phyloP scores from a whole-genome alignment of 2,888 invertebrate genomes.

The Tetropium fuscum region DNA sequence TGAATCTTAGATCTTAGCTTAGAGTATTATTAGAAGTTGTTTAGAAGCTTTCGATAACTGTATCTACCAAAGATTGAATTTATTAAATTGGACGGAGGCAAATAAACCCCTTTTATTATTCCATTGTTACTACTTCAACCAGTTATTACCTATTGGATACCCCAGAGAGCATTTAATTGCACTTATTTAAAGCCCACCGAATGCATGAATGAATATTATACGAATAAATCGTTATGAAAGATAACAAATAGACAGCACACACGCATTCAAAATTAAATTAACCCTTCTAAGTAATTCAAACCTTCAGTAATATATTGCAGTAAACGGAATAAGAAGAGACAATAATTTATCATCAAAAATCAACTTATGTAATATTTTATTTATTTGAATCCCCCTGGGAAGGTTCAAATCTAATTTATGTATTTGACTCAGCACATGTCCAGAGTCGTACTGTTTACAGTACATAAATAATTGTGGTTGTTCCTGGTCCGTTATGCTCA shows the following conservation, averaged over 20 bases:
- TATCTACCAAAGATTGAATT: too few species aligned
- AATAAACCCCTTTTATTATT: too few species aligned
- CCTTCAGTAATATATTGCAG: constrained; percentile 43
- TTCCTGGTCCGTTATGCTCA: constrained; percentile 42
- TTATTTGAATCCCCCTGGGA: constrained; percentile 52
- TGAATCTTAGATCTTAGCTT: too few species aligned
- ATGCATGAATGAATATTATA: constrained; percentile 27
- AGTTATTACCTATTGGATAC: too few species aligned
- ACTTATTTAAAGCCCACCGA: background rate
- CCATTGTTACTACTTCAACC: too few species aligned
- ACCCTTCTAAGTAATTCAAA: constrained; percentile 34
- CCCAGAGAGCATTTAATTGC: too few species aligned
- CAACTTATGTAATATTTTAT: constrained; percentile 43
- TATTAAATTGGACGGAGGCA: too few species aligned
- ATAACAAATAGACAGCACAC: constrained; percentile 34
- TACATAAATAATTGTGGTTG: constrained; percentile 38
- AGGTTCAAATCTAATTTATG: constrained; percentile 51
- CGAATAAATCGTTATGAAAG: constrained; percentile 36
- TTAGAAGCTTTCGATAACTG: too few species aligned
- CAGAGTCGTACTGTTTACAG: constrained; percentile 22
- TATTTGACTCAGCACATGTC: constrained; percentile 50
- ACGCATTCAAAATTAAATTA: constrained; percentile 39
- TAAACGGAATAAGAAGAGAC: constrained; percentile 47
- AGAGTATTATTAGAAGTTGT: too few species aligned
- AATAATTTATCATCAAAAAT: constrained; percentile 41